These are phyloP conservation scores for Monomorium pharaonis DNA, from an alignment of 1,140 invertebrate genomes.

Conservation along the genomic window DNA sequence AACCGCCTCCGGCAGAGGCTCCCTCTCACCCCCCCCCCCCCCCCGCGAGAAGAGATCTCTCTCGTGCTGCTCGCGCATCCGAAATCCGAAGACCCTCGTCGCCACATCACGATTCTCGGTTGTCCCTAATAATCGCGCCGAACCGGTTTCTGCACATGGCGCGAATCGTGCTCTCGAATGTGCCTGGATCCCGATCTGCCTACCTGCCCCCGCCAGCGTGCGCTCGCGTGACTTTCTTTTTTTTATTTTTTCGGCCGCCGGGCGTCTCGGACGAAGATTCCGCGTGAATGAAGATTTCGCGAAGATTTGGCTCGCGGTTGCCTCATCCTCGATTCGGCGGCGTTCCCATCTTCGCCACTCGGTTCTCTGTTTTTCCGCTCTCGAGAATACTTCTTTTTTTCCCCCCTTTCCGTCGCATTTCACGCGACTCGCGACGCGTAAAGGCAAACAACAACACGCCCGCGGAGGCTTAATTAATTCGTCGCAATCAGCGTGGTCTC, in stretches of 20 bases:
- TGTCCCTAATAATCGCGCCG: slow-evolving; percentile 31
- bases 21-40: background rate
- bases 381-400: background rate
- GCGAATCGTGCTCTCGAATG: background rate
- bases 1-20: background rate
- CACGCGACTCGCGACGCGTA: background rate
- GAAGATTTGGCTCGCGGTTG: background rate
- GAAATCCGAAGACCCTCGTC: slow-evolving; percentile 16
- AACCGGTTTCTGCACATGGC: slow-evolving; percentile 68
- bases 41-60: background rate
- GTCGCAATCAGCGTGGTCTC: slow-evolving; percentile 1
- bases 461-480: background rate
- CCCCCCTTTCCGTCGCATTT: background rate
- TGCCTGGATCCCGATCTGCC: background rate
- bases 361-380: background rate
- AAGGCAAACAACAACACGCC: background rate
- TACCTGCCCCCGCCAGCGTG: background rate
- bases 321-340: background rate
- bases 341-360: background rate
- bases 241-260: slow-evolving; percentile 1
- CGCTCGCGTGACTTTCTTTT: slow-evolving; percentile 35
- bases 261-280: background rate
- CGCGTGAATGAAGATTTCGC: slow-evolving; percentile 4
- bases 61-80: background rate
- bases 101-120: background rate